A percentile compares a stretch with the other conserved stretches of the same genome.
Conservation (phyloP, 2,888 invertebrate genomes). For the Archaeoteleia sp. region DNA sequence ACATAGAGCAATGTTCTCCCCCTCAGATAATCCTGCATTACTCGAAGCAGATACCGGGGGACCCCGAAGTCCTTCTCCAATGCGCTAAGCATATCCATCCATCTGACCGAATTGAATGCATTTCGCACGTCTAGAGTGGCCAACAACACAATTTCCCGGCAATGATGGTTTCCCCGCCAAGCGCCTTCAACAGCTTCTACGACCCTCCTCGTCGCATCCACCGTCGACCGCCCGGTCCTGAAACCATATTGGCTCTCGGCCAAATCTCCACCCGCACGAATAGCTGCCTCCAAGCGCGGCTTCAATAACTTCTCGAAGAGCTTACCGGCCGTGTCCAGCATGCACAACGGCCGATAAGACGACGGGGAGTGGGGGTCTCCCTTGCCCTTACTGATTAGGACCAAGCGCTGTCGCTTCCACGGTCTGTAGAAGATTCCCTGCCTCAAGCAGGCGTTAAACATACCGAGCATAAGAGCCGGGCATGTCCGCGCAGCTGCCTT, state of each 20-base stretch:
- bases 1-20: too few species aligned
- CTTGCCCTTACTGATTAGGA: not conserved
- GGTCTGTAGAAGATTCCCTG: constrained; percentile 28
- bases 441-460: constrained; percentile 18
- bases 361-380: too few species aligned
- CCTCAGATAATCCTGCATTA: too few species aligned
- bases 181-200: not conserved
- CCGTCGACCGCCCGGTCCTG: constrained; percentile 38
- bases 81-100: not conserved
- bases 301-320: not conserved
- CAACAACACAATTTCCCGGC: not conserved
- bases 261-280: constrained; percentile 45
- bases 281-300: constrained; percentile 31
- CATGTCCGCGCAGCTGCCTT: constrained; percentile 22
- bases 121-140: not conserved
- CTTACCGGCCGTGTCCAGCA: constrained; percentile 1
- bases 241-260: constrained; percentile 47
- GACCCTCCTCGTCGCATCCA: constrained; percentile 36
- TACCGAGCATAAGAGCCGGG: constrained; percentile 33
- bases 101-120: too few species aligned
- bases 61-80: not conserved
- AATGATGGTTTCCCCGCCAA: not conserved
- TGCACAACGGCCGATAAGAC: not conserved
- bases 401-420: constrained; percentile 47
- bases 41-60: too few species aligned